phyloP scores from a whole-genome alignment of 2,888 invertebrate genomes.

The Hydroisotoma schaefferi region DNA sequence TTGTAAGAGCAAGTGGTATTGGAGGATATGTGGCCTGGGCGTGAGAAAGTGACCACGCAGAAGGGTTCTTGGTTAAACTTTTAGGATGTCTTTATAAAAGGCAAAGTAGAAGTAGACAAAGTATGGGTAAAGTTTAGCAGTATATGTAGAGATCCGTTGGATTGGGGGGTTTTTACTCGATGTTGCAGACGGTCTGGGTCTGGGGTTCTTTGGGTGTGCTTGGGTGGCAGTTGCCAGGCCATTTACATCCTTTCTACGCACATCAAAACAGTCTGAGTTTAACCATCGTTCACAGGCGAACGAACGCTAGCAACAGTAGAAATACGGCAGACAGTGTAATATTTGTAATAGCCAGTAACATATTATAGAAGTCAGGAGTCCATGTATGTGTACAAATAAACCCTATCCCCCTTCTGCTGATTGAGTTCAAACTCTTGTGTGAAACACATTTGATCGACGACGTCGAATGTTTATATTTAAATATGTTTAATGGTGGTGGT shows the following conservation, averaged over 20 bases:
- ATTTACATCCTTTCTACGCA: constrained; percentile 48
- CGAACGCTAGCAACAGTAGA: constrained; percentile 40
- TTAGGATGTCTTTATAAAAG: too few species aligned
- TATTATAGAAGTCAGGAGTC: constrained; percentile 9
- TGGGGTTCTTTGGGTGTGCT: constrained; percentile 36
- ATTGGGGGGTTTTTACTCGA: constrained; percentile 11
- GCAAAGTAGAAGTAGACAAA: too few species aligned
- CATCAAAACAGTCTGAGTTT: constrained; percentile 43
- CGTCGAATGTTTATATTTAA: neutral
- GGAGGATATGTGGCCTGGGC: constrained; percentile 21
- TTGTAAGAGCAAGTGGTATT: constrained; percentile 24
- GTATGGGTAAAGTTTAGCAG: too few species aligned
- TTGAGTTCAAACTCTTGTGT: too few species aligned
- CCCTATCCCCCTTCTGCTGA: too few species aligned
- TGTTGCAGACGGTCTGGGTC: constrained; percentile 20
- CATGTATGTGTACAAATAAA: too few species aligned
- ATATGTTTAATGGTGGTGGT: neutral
- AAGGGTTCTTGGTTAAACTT: too few species aligned
- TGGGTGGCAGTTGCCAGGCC: constrained; percentile 48
- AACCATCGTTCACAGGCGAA: constrained; percentile 42
- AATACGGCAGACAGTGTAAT: neutral
- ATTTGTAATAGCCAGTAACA: constrained; percentile 16
- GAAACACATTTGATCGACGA: too few species aligned
- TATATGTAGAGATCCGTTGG: constrained; percentile 3
- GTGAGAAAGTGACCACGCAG: constrained; percentile 15